Evolutionary conservation across 2,888 invertebrate genomes (phyloP).

Genomic region (Drosophila emarginata): DNA sequence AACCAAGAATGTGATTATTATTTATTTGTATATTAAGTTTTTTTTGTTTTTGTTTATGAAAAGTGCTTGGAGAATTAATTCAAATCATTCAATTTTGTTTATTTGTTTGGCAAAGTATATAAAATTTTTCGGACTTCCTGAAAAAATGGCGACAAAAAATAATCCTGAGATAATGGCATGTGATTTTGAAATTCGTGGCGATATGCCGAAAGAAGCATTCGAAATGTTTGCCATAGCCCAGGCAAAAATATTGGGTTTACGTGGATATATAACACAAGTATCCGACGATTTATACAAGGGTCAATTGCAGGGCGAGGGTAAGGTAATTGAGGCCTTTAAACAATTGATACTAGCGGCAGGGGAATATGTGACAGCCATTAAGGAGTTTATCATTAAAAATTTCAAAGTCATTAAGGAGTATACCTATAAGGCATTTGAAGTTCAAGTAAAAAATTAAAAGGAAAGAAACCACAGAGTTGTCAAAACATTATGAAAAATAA

Average conservation of each 20-base stretch:
- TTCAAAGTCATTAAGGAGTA: constrained; percentile 43
- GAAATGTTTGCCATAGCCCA: constrained; percentile 54
- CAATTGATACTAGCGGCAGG: constrained; percentile 45
- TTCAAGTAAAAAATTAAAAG: constrained; percentile 6
- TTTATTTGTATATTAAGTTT: neutral
- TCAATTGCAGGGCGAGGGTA: constrained; percentile 52
- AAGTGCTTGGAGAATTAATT: neutral
- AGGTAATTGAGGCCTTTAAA: constrained; percentile 58
- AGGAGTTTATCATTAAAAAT: constrained; percentile 55
- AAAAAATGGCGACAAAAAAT: constrained; percentile 37
- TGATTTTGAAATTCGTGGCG: constrained; percentile 53
- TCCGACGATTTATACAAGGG: constrained; percentile 43
- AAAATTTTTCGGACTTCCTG: neutral
- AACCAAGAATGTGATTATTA: constrained; percentile 56
- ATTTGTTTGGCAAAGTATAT: neutral
- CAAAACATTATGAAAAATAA: neutral
- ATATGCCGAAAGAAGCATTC: constrained; percentile 53
- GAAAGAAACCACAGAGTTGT: neutral
- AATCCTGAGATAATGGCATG: constrained; percentile 44
- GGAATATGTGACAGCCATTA: constrained; percentile 56
- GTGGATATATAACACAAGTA: constrained; percentile 52
- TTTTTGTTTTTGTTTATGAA: neutral
- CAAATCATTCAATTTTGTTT: neutral
- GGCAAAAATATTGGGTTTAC: constrained; percentile 45
- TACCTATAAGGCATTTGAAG: constrained; percentile 52